Percentiles rank a stretch among this genome's conserved stretches.
Evolutionary conservation across 2,113 vertebrate species (phyloP).

Genomic region (Oncorhynchus gorbuscha): DNA sequence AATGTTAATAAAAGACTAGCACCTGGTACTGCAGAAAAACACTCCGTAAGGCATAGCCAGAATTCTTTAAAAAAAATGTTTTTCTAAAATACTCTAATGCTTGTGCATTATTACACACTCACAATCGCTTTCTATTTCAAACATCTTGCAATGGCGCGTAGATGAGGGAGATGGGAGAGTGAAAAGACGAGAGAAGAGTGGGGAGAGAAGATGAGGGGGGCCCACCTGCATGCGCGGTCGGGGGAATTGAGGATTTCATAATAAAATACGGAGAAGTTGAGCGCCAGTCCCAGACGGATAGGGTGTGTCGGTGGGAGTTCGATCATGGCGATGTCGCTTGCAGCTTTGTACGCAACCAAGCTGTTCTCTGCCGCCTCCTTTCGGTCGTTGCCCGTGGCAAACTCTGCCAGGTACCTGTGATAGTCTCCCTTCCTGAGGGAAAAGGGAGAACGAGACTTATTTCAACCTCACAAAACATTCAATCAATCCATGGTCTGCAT

Average conservation of each 20-base stretch:
- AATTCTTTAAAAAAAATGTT: too few relatives aligned
- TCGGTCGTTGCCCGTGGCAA: constrained; percentile 94
- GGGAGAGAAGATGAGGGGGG: background rate
- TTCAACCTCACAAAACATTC: background rate
- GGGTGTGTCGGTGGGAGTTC: constrained; percentile 96
- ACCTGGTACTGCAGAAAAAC: background rate
- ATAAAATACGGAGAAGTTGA: constrained; percentile 99
- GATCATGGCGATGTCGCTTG: constrained; percentile 95
- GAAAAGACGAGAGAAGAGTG: background rate
- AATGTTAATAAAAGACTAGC: background rate
- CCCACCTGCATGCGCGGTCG: constrained; percentile 93
- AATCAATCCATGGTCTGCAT: background rate
- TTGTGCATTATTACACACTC: background rate
- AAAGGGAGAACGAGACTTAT: background rate
- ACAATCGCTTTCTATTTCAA: background rate
- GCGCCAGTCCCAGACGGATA: constrained; percentile 93
- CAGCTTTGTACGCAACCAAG: constrained; percentile 95
- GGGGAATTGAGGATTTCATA: constrained; percentile 99
- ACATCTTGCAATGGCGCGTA: background rate
- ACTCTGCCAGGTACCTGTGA: constrained; percentile 98
- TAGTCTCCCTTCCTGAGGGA: constrained; percentile 94
- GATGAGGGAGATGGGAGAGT: background rate
- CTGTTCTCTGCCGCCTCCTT: constrained; percentile 98
- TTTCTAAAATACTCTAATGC: too few relatives aligned
- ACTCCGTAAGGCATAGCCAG: background rate